These are phyloP conservation scores for Margarornis squamiger DNA, from an alignment of 2,797 vertebrate genomes.

Conservation along the genomic window DNA sequence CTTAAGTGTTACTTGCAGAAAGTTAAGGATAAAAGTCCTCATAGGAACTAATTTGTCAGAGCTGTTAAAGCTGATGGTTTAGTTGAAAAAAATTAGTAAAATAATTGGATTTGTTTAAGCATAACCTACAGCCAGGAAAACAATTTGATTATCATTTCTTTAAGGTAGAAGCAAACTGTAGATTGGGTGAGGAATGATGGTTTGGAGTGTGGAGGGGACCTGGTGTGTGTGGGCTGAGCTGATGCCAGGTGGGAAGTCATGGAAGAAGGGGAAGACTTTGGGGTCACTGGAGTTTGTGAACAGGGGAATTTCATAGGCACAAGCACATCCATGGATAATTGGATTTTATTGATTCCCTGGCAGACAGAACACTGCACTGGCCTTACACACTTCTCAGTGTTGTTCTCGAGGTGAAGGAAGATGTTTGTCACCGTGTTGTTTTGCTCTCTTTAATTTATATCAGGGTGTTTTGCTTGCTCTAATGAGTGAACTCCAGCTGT, in stretches of 20 bases:
- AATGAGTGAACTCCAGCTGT: slow-evolving; percentile 57
- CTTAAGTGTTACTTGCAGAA: not conserved
- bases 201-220: no score
- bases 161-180: not conserved
- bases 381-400: not conserved
- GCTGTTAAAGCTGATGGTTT: not conserved
- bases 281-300: not conserved
- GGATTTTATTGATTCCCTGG: not conserved
- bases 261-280: not conserved
- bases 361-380: not conserved
- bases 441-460: not conserved
- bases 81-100: not conserved
- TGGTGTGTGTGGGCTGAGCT: not conserved
- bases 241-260: not conserved
- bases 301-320: not conserved
- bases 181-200: not conserved
- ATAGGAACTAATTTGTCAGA: not conserved
- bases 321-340: not conserved
- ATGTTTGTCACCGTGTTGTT: not conserved
- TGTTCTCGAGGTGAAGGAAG: not conserved
- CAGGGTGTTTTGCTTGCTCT: not conserved
- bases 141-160: not conserved
- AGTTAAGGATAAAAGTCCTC: not conserved
- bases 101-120: not conserved
- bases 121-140: not conserved